Evolutionary conservation across 2,888 invertebrate species (phyloP), one percentile per base, ranked within the genome.

Genomic region (Drosophila vallismaia): DNA sequence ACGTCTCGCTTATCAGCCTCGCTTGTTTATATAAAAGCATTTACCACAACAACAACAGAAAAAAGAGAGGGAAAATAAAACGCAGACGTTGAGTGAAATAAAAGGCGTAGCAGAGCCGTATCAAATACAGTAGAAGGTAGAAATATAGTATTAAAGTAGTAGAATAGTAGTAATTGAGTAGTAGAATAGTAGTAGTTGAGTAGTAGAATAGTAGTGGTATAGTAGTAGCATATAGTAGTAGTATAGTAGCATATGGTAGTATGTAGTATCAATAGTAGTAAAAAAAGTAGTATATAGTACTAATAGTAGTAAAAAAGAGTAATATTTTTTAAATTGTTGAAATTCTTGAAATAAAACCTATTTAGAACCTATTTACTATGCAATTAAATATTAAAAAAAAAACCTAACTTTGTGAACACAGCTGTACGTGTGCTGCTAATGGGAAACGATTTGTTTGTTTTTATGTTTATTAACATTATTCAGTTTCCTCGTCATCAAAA

Each of bases 381-480:
- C 14, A 40, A 14, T 14, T 8, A 44, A 24, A 44, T 24, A 14
- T 10, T 19, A 19, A 19, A 14, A 42, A 14, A 42, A 3, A 3
- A 0, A 4, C 8, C 8, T 4, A 4, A 9, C 5, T 10, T 19
- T 1, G 2, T 19, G 19, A 33, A 33, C 31, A 7, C n/a, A 24
- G 19, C 54, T 50, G 44, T 38, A 45, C 28, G 48, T 42, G n/a
- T 36, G 14, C 19, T 8, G 60, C n/a, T 19, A 51, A 42, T 50
- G 8, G 40, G 8, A n/a, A 36, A 36, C 42, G 10, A 51, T 40
- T 64, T 78, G 74, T 78, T 79, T 79, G 64, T 71, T 76, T 79
- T 78, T 50, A 63, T 79, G 59, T 62, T 48, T 58, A 48, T 58
- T 48, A 42, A 59, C 40, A 42, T 24, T 24, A 19, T 33, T 42